Base-by-base conservation (phyloP, 1,140 invertebrate genomes). In the Cyrtorhinus lividipennis region DNA sequence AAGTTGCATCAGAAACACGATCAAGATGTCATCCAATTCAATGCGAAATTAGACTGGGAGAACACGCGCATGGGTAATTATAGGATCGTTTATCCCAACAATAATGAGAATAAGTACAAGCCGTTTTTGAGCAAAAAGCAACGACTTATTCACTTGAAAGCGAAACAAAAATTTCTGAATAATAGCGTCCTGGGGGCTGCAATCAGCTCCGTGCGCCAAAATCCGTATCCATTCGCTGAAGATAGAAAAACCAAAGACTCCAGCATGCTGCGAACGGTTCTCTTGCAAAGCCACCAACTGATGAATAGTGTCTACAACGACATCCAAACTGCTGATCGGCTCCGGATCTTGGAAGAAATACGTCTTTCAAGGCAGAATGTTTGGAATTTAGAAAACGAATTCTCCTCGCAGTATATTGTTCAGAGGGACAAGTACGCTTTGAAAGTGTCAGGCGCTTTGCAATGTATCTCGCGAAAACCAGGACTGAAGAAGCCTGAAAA, bases 41-140 rank as follows among this genome's bases (percentile, higher is more conserved):
- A n/a, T n/a, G 46, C 30, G 58, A 27, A 38, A 24, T 23, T 46
- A 30, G 24, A 66, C 67, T 90, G 87, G 82, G 88, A 91, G 71
- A 79, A 83, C 67, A 76, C 79, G 26, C 84, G 90, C 71, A 76
- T 86, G 68, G 90, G 90, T 3, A 84, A 86, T 67, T 90, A 83
- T 69, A 76, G 84, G 67, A 77, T 78, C 56, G 73, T 82, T 46
- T 81, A 78, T 68, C 80, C 80, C 0, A 62, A 63, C 66, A 69
- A 70, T 30, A 68, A 64, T 66, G 63, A 64, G 18, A 71, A 78
- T 57, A 83, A 83, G 68, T 88, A 88, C 71, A 77, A 81, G 57
- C 78, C 79, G 59, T 87, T 82, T 71, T 88, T 89, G 48, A 53
- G 18, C 48, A 53, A 53, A 53, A 53, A 53, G 20, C 48, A 53